Evolutionary conservation across 1,140 invertebrate species (phyloP), one percentile per base, ranked within the genome.

Genomic region (Andricus grossulariae): DNA sequence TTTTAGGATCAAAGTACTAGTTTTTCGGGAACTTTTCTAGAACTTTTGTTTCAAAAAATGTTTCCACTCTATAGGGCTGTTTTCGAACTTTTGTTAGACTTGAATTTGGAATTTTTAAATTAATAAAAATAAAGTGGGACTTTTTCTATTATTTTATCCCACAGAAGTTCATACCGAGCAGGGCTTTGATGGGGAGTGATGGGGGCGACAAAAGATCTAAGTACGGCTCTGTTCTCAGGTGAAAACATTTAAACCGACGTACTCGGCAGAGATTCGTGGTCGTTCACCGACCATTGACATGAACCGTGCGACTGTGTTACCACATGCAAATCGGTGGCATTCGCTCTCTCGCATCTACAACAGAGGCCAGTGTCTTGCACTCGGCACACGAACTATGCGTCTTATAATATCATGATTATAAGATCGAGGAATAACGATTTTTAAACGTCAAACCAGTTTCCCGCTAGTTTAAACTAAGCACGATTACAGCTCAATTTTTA

Each of bases 201-300:
- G 77, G 76, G 80, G 76, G 80, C 75, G 75, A 77, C 77, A 76
- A 78, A 79, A 82, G 81, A 79, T 81, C 73, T 82, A 84, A 82
- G 79, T 75, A 66, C 60, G 60, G 25, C 25, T 45, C 32, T 39
- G 60, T 82, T 85, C 83, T 84, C 83, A 84, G 83, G 83, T 84
- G 84, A 72, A 81, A 83, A 85, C 83, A 85, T 85, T 84, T 85
- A 85, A 81, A 84, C 83, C 79, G 83, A 84, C 83, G 81, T 85
- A 81, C 82, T 74, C 83, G 75, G 78, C 77, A 66, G 82, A 84
- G 82, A 84, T 84, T 84, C 83, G 83, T 84, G 83, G 82, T 83
- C 83, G 79, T 85, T 85, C 83, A 77, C 79, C 83, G 84, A 85
- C 85, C 84, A 80, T 85, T 84, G 84, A 85, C 83, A 85, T 82